A percentile compares a stretch with the other conserved stretches of the same genome.
Conservation (phyloP, 2,888 invertebrate species). For the Podotricha telesiphe region DNA sequence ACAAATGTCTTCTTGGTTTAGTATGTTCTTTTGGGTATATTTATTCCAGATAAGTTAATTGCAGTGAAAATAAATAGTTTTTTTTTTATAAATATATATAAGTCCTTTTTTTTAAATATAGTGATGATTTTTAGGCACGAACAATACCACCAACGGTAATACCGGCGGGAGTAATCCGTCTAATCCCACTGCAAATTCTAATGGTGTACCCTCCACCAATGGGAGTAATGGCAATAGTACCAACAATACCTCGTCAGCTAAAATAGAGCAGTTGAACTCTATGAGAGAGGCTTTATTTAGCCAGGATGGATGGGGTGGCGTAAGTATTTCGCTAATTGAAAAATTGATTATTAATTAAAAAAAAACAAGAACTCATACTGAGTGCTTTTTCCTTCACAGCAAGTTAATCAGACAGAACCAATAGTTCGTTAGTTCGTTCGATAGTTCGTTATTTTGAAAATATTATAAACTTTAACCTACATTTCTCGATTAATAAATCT, state of each 20-base stretch:
- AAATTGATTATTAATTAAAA: not conserved
- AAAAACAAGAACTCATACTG: no score
- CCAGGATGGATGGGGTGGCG: constrained; percentile 97
- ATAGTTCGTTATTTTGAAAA: not conserved
- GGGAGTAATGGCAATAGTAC: constrained; percentile 77
- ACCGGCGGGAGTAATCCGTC: constrained; percentile 77
- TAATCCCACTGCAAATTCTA: constrained; percentile 65
- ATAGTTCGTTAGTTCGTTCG: no score
- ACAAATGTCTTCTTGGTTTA: no score
- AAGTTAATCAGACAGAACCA: no score
- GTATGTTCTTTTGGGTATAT: no score
- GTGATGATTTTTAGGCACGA: constrained; percentile 60
- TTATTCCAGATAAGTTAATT: no score
- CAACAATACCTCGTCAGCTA: constrained; percentile 87
- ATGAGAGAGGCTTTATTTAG: constrained; percentile 96
- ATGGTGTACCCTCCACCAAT: constrained; percentile 66
- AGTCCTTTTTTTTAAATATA: not conserved
- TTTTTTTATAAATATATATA: no score
- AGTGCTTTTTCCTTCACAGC: no score
- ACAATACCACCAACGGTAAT: constrained; percentile 69
- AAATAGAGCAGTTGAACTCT: constrained; percentile 94
- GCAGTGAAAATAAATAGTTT: no score
- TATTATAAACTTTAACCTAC: constrained; percentile 10
- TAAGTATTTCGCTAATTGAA: constrained; percentile 74
- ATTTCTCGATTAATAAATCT: constrained; percentile 7